Evolutionary conservation across 2,797 vertebrate genomes (phyloP), one percentile per base, ranked within the genome.

Genomic region (Ispidina picta): DNA sequence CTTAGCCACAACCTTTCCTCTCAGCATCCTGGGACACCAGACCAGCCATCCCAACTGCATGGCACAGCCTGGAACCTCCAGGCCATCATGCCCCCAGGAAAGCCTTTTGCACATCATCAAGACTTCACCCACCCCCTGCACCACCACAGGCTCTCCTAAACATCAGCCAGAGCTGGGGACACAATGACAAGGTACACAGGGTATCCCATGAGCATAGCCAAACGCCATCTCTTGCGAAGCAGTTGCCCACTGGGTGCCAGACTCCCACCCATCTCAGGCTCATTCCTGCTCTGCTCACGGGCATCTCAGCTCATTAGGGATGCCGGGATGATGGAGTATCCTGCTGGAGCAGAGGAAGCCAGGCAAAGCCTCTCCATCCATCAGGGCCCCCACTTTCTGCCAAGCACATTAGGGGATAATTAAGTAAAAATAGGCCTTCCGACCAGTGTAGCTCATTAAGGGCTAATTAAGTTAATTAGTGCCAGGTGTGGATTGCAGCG

Each of bases 341-440:
- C 77, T 88, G 88, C 64, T 0, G 2, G 89, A 75, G 78, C 46
- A 69, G 82, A 95, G 87, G 91, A 91, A 96, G 76, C 88, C 93
- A 96, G 83, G 92, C 95, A 96, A 87, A 92, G 94, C 93, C 82
- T 80, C 89, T 93, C 88, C 94, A 96, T 96, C 95, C 39, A 96
- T 97, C 92, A 94, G 85, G 48, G 81, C 84, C 90, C 80, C 71
- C 29, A 41, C 83, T 93, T 94, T 95, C 92, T 96, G 96, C 96
- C 97, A 97, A 96, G 89, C 91, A 5, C 96, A 97, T 97, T 97
- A 97, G 95, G 90, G 96, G 96, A 97, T 97, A 98, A 98, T 98
- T 98, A 97, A 98, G 97, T 97, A 97, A 98, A 98, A 98, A 98
- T 97, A 98, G 97, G 97, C 96, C 96, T 98, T 97, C 96, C 88